These are phyloP conservation scores for Platycheirus albimanus DNA, from an alignment of 2,888 invertebrate genomes.

Conservation along the genomic window DNA sequence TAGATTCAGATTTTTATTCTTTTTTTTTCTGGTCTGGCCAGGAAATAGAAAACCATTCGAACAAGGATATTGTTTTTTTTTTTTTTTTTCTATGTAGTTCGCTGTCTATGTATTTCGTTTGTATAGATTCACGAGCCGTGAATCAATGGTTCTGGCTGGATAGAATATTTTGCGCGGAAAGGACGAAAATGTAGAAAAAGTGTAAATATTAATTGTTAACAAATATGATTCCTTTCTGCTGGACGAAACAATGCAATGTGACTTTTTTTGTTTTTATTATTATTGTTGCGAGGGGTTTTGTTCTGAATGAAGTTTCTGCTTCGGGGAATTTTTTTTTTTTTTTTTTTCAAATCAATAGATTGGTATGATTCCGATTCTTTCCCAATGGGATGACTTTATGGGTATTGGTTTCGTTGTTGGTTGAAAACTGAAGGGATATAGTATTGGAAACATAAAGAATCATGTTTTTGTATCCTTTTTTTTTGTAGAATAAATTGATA, in stretches of 20 bases:
- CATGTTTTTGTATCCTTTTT: not conserved
- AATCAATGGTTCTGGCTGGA: slow-evolving; percentile 24
- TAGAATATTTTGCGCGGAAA: not conserved
- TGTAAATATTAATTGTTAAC: slow-evolving; percentile 56
- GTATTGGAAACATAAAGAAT: not conserved
- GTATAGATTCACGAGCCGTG: slow-evolving; percentile 17
- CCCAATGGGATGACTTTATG: not conserved
- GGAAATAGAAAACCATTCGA: slow-evolving; percentile 65
- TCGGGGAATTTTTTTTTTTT: not conserved
- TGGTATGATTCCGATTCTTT: not conserved
- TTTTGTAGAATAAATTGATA: slow-evolving; percentile 1
- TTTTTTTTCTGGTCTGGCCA: slow-evolving; percentile 36
- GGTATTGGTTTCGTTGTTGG: not conserved
- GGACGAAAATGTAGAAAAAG: slow-evolving; percentile 2
- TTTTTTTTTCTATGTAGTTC: not conserved
- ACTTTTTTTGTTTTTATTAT: slow-evolving; percentile 1
- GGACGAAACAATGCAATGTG: slow-evolving; percentile 28
- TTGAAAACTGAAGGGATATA: not conserved
- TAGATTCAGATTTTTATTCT: slow-evolving; percentile 26
- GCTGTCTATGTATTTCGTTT: slow-evolving; percentile 11
- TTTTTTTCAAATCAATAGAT: not conserved
- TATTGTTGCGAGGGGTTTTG: not conserved
- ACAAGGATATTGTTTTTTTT: slow-evolving; percentile 19
- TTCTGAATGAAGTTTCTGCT: not conserved
- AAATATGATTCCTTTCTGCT: slow-evolving; percentile 48